phyloP scores from a whole-genome alignment of 2,888 invertebrate species.

The Caenorhabditis sinica region DNA sequence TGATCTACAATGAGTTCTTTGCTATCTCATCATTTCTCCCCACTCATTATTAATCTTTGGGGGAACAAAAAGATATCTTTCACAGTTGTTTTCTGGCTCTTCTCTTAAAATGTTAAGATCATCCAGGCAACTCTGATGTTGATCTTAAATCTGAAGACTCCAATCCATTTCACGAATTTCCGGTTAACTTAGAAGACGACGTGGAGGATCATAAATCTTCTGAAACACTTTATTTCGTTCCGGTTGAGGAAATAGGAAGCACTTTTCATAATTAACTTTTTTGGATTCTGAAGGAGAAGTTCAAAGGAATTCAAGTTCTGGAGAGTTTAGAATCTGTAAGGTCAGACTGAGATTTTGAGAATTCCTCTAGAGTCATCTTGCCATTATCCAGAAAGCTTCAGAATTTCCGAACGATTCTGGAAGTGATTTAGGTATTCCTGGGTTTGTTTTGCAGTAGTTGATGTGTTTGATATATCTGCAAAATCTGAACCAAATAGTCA shows the following conservation, averaged over 20 bases:
- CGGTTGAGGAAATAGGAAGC: conserved; percentile 6
- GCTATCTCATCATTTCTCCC: conserved; percentile 12
- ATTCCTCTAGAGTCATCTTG: too few species aligned
- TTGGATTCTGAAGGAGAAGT: too few species aligned
- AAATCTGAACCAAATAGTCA: background rate
- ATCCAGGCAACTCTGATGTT: background rate
- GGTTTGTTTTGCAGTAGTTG: too few species aligned
- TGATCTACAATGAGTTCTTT: conserved; percentile 27
- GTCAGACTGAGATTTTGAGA: too few species aligned
- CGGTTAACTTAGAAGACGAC: conserved; percentile 1
- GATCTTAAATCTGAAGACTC: background rate
- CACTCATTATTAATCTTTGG: conserved; percentile 21
- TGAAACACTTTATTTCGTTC: conserved; percentile 39
- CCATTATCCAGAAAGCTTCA: too few species aligned
- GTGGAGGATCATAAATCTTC: conserved; percentile 7
- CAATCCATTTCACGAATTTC: conserved; percentile 30
- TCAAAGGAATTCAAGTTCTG: too few species aligned
- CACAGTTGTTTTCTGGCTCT: conserved; percentile 11
- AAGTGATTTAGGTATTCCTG: too few species aligned
- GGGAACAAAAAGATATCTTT: conserved; percentile 2
- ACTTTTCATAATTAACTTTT: conserved; percentile 58
- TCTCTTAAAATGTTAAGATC: background rate
- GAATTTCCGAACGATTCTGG: too few species aligned
- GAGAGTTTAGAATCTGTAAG: too few species aligned
- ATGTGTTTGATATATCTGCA: too few species aligned